Conservation (phyloP, 2,113 vertebrate species). For the Bufo bufo region DNA sequence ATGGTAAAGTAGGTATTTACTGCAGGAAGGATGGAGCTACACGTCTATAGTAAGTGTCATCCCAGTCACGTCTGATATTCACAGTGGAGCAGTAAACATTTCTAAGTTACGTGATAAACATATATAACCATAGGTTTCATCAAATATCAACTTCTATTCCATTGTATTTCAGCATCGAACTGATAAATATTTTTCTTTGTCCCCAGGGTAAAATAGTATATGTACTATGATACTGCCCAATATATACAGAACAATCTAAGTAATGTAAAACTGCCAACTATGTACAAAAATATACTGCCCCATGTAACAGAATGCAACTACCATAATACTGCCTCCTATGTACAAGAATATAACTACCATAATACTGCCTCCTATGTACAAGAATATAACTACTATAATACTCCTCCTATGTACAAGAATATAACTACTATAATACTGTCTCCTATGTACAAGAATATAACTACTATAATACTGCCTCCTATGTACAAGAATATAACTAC, state of each 20-base stretch:
- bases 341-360: too few relatives aligned
- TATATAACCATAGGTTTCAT: neutral
- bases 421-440: conserved; percentile 5
- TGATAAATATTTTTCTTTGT: too few relatives aligned
- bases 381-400: neutral
- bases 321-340: too few relatives aligned
- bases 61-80: neutral
- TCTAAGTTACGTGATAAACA: neutral
- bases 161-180: neutral
- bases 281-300: too few relatives aligned
- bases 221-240: too few relatives aligned
- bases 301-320: too few relatives aligned
- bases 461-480: conserved; percentile 1
- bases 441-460: neutral
- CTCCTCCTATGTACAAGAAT: neutral
- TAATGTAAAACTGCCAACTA: too few relatives aligned
- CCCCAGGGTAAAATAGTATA: too few relatives aligned
- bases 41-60: neutral
- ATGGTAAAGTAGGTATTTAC: neutral
- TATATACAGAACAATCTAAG: too few relatives aligned
- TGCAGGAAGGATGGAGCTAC: neutral
- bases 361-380: neutral
- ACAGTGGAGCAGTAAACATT: neutral
- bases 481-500: conserved; percentile 10
- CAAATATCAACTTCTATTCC: neutral